Base-by-base conservation (phyloP, 2,113 vertebrate species). In the Eupsittula cactorum region DNA sequence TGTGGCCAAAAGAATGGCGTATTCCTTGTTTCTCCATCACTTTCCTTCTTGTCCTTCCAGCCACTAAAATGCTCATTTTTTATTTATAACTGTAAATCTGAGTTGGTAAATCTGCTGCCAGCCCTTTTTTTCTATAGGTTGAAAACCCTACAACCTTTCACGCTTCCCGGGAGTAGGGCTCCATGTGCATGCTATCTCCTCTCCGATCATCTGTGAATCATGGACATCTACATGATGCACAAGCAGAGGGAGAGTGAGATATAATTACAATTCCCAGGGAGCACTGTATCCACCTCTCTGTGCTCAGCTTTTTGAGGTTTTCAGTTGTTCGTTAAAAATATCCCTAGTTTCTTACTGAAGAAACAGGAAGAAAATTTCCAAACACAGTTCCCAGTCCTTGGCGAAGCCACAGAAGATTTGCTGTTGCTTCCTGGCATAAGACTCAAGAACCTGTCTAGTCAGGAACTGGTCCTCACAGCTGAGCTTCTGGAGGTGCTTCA, bases 171-270 rank as follows among this genome's bases (percentile, higher is more conserved):
- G 53, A 75, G 41, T 39, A 21, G 6, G 68, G 42, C 42, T 94
- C 55, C 37, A 49, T 3, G 3, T 5, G 0, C 12, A 5, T 1
- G 3, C 37, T 78, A 90, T 92, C 91, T 92, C 57, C 67, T 79
- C 74, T 90, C 46, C 6, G 4, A 94, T 94, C 95, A 65, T 29
- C 77, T 82, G 65, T 84, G 84, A 95, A 93, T 92, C 91, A 92
- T 19, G 77, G 81, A 67, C 83, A 79, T 75, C 28, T 1, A 75
- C 0, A 2, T 39, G 57, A 91, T 13, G 7, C 0, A 0, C 33
- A 79, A 6, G 24, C 27, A 84, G 62, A 92, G 47, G 52, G 50
- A 86, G 69, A 95, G 33, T 7, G 20, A 89, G 65, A n/a, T 1
- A 7, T 39, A 73, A 84, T 64, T 79, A 46, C 41, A 92, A 10